These are phyloP conservation scores for Corythoichthys intestinalis DNA, from an alignment of 2,113 vertebrate species.

Conservation along the genomic window DNA sequence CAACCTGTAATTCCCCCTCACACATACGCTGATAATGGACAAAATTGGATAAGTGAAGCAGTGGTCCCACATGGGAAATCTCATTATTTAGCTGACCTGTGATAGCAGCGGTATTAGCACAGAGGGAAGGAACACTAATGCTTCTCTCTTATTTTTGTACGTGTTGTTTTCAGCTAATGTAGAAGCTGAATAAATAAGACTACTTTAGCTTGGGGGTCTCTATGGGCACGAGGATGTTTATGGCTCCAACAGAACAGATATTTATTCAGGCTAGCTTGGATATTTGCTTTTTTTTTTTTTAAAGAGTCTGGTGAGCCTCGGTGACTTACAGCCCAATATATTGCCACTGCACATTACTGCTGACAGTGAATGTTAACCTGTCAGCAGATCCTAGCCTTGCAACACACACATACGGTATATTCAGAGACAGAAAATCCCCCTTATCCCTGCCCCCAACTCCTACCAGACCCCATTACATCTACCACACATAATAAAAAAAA, in stretches of 20 bases:
- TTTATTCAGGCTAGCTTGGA: slow-evolving; percentile 13
- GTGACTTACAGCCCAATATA: slow-evolving; percentile 49
- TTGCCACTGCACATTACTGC: slow-evolving; percentile 50
- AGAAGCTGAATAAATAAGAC: slow-evolving; percentile 14
- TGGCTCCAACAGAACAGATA: slow-evolving; percentile 8
- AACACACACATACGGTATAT: slow-evolving; percentile 1
- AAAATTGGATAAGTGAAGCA: slow-evolving; percentile 38
- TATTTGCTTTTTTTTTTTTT: slow-evolving; percentile 2
- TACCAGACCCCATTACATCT: slow-evolving; percentile 25
- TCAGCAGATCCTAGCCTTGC: slow-evolving; percentile 34
- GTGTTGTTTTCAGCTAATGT: slow-evolving; percentile 4
- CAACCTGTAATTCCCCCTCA: slow-evolving; percentile 25
- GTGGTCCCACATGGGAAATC: slow-evolving; percentile 34
- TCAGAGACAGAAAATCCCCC: slow-evolving; percentile 12
- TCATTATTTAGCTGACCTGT: slow-evolving; percentile 48
- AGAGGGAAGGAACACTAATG: slow-evolving; percentile 18
- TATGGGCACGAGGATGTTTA: slow-evolving; percentile 7
- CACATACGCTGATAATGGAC: slow-evolving; percentile 28
- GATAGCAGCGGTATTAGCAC: slow-evolving; percentile 18
- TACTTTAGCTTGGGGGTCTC: background rate
- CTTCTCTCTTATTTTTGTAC: background rate
- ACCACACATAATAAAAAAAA: slow-evolving; percentile 28
- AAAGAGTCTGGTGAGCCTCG: slow-evolving; percentile 25
- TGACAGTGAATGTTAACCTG: slow-evolving; percentile 58
- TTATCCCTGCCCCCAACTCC: slow-evolving; percentile 26